These are phyloP conservation scores for Nephila pilipes DNA, from an alignment of 1,140 invertebrate genomes.

Conservation along the genomic window DNA sequence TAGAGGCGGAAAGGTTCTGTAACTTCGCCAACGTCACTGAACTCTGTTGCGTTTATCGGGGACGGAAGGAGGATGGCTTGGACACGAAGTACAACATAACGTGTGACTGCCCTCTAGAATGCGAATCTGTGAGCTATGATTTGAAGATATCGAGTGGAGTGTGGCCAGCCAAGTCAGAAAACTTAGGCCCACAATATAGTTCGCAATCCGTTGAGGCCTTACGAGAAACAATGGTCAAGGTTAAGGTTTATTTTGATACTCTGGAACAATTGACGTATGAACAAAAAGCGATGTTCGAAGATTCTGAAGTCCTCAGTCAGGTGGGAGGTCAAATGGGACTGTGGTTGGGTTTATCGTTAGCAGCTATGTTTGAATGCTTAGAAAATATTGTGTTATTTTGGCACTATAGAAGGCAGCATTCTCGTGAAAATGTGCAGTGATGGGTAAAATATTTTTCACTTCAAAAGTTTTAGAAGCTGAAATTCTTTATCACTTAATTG, in stretches of 20 bases:
- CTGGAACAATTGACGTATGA: constrained; percentile 41
- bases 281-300: constrained; percentile 70
- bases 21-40: not conserved
- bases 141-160: constrained; percentile 43
- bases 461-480: too few species aligned
- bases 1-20: not conserved
- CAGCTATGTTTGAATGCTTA: constrained; percentile 68
- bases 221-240: not conserved
- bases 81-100: not conserved
- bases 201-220: not conserved
- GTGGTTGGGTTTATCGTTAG: constrained; percentile 71
- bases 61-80: not conserved
- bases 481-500: too few species aligned
- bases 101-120: constrained; percentile 45
- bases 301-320: constrained; percentile 64
- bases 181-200: not conserved
- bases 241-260: constrained; percentile 55
- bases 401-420: constrained; percentile 12
- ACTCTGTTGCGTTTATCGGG: not conserved
- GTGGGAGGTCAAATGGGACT: constrained; percentile 72
- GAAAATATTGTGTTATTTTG: constrained; percentile 57
- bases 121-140: not conserved
- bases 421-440: too few species aligned
- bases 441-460: too few species aligned
- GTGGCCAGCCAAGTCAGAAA: not conserved